Evolutionary conservation across 2,797 vertebrate genomes (phyloP).

Genomic region (Propithecus perrieri): DNA sequence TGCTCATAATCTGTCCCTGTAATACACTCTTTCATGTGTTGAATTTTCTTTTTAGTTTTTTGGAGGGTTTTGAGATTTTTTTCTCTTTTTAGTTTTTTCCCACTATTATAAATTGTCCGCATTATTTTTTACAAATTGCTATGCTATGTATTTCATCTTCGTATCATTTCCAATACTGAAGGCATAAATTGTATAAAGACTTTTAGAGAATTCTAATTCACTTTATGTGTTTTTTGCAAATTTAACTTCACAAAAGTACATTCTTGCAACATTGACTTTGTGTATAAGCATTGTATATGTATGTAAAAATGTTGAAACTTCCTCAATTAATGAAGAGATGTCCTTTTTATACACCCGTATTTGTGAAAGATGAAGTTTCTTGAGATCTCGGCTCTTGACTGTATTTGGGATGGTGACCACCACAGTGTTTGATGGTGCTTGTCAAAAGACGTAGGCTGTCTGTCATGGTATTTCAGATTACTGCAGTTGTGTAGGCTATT

Average conservation of each 20-base stretch:
- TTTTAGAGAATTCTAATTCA: too few relatives aligned
- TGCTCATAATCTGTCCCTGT: background rate
- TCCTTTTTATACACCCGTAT: background rate
- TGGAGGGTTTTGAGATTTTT: background rate
- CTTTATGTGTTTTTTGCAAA: too few relatives aligned
- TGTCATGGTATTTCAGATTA: background rate
- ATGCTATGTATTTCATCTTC: too few relatives aligned
- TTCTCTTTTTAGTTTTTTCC: background rate
- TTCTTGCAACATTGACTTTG: too few relatives aligned
- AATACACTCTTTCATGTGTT: too few relatives aligned
- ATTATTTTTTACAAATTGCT: too few relatives aligned
- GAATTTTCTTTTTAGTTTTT: background rate
- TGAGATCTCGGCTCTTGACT: background rate
- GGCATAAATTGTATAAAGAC: too few relatives aligned
- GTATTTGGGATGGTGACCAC: background rate
- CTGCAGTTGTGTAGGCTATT: background rate
- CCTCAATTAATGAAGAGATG: background rate
- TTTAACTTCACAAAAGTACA: too few relatives aligned
- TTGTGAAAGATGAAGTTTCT: background rate
- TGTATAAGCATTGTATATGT: background rate
- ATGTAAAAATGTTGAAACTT: background rate
- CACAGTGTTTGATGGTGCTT: background rate
- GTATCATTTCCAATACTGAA: too few relatives aligned
- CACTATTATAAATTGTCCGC: too few relatives aligned
- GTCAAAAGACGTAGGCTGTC: background rate